These are phyloP conservation scores for Magallana gigas DNA, from an alignment of 1,140 invertebrate species.

Conservation along the genomic window DNA sequence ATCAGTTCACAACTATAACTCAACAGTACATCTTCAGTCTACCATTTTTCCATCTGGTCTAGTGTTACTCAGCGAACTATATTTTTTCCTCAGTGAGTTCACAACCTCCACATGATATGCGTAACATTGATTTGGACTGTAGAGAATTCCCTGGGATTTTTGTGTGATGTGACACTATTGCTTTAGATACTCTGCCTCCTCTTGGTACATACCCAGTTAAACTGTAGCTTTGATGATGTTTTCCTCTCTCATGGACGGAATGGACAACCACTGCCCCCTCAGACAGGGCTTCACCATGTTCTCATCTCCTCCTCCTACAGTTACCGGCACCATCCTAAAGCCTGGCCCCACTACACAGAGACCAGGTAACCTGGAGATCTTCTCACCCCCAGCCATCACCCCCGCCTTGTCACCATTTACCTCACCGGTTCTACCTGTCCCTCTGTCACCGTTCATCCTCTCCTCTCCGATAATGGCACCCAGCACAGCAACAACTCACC, in stretches of 20 bases:
- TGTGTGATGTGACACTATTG: background rate
- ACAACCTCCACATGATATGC: background rate
- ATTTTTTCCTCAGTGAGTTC: too few relatives aligned
- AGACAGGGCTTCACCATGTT: background rate
- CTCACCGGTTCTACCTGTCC: background rate
- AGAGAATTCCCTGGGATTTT: background rate
- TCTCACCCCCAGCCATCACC: background rate
- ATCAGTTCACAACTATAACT: slow-evolving; percentile 14
- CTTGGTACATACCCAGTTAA: background rate
- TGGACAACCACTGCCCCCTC: background rate
- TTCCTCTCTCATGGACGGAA: background rate
- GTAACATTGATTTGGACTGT: background rate
- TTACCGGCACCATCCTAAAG: background rate
- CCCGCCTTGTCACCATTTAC: background rate
- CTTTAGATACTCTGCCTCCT: background rate
- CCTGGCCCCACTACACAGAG: background rate
- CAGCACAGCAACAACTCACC: background rate
- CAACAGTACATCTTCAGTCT: background rate
- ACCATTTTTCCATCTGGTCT: too few relatives aligned
- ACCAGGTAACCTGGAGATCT: background rate
- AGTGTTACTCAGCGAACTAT: too few relatives aligned
- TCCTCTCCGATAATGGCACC: background rate
- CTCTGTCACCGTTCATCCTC: background rate
- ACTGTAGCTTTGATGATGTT: background rate
- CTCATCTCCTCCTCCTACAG: background rate